These are phyloP conservation scores for Nemopilema nomurai DNA, from an alignment of 30 jellyfish, hydroid and myxozoan species.

Conservation along the genomic window DNA sequence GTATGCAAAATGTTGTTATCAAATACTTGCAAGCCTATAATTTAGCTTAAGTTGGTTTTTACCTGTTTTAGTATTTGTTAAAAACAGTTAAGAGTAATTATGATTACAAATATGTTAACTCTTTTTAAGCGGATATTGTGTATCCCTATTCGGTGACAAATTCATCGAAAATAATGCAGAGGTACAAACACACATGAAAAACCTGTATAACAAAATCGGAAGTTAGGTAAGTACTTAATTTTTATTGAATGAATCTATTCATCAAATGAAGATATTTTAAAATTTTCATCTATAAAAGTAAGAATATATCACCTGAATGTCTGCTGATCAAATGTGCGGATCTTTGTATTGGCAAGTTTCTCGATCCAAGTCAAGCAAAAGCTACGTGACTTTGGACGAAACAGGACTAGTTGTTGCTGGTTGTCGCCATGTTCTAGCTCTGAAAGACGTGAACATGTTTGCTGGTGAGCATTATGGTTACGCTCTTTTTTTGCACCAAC, in stretches of 20 bases:
- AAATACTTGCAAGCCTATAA: not conserved
- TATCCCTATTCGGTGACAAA: slow-evolving; percentile 4
- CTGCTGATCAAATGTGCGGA: slow-evolving; percentile 24
- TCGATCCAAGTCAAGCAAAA: slow-evolving; percentile 25
- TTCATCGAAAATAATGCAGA: slow-evolving; percentile 32
- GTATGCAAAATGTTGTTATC: not conserved
- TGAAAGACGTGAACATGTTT: slow-evolving; percentile 53
- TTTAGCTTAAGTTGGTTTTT: too few species aligned
- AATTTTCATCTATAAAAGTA: not conserved
- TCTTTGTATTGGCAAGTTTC: slow-evolving; percentile 59
- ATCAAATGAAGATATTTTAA: not conserved
- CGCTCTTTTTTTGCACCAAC: slow-evolving; percentile 46
- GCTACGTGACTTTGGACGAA: slow-evolving; percentile 37
- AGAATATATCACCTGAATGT: not conserved
- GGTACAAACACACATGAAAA: slow-evolving; percentile 42
- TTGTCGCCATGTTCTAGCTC: slow-evolving; percentile 49
- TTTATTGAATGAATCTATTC: not conserved
- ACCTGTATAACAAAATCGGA: slow-evolving; percentile 38
- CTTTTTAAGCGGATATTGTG: slow-evolving; percentile 14
- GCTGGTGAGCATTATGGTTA: slow-evolving; percentile 68
- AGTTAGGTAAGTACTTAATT: slow-evolving; percentile 34
- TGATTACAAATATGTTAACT: not conserved
- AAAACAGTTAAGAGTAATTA: not conserved
- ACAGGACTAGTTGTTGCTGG: slow-evolving; percentile 60
- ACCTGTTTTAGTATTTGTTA: not conserved